phyloP scores from a whole-genome alignment of 2,888 invertebrate genomes.

The Nymphalis polychloros region DNA sequence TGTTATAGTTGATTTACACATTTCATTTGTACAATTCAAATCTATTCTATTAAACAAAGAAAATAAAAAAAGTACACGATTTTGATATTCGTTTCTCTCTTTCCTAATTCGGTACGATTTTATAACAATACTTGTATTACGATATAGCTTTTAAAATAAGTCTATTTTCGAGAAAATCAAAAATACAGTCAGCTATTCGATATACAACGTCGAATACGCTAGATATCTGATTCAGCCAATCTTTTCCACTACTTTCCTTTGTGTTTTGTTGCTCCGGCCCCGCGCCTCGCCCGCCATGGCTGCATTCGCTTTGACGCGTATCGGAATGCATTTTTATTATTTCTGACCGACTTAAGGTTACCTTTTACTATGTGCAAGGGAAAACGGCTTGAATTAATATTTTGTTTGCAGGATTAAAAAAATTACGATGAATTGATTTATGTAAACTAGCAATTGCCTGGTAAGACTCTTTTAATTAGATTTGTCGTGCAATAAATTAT shows the following conservation, averaged over 20 bases:
- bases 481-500: no score
- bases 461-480: no score
- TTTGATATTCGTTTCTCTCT: no score
- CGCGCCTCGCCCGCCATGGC: conserved; percentile 16
- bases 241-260: conserved; percentile 38
- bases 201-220: conserved; percentile 17
- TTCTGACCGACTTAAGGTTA: conserved; percentile 26
- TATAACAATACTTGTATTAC: background rate
- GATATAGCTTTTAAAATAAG: conserved; percentile 1
- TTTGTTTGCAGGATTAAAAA: conserved; percentile 14
- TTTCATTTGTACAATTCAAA: no score
- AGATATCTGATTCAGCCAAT: conserved; percentile 35
- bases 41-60: no score
- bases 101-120: no score
- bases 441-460: background rate
- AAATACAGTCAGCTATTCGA: conserved; percentile 22
- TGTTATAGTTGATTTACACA: no score
- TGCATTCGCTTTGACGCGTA: conserved; percentile 29
- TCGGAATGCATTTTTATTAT: conserved; percentile 36
- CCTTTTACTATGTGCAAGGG: conserved; percentile 29
- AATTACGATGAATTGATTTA: background rate
- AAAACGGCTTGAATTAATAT: conserved; percentile 18
- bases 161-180: conserved; percentile 18
- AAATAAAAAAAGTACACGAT: no score
- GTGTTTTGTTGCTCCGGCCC: conserved; percentile 22